Conservation (phyloP, 2,797 vertebrate species). For the Pseudotriccus pelzelni region DNA sequence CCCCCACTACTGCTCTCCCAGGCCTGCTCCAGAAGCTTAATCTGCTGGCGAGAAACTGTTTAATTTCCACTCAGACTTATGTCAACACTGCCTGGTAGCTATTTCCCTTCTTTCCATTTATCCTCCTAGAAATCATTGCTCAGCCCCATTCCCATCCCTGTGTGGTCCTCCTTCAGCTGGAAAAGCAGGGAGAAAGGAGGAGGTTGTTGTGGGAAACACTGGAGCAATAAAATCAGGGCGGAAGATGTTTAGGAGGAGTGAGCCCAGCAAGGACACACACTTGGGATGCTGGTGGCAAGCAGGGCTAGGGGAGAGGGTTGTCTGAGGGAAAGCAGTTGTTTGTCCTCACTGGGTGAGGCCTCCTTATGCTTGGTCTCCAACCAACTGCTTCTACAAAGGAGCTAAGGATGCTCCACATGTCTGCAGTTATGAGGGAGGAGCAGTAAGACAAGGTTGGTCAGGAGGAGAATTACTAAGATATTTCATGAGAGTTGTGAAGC, state of each 20-base stretch:
- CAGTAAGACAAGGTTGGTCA: background rate
- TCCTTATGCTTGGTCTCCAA: background rate
- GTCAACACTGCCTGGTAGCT: slow-evolving; percentile 34
- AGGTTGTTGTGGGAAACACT: background rate
- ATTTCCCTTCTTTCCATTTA: slow-evolving; percentile 49
- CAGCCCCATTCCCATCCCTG: slow-evolving; percentile 19
- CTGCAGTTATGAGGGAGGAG: background rate
- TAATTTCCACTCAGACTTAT: slow-evolving; percentile 48
- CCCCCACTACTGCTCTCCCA: background rate
- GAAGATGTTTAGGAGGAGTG: background rate
- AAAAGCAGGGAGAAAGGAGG: background rate
- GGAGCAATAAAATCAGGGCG: background rate
- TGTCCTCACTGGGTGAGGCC: fast-evolving
- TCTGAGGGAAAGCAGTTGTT: fast-evolving
- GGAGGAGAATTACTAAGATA: background rate
- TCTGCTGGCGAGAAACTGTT: slow-evolving; percentile 39
- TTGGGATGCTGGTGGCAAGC: background rate
- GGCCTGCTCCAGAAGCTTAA: background rate
- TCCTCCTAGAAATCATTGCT: slow-evolving; percentile 12
- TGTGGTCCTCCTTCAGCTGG: slow-evolving; percentile 42
- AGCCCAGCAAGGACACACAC: background rate
- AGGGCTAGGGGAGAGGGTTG: background rate
- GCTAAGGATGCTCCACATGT: background rate
- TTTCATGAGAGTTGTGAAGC: background rate
- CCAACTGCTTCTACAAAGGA: background rate